These are phyloP conservation scores for Rutpela maculata DNA, from an alignment of 2,888 invertebrate species.

Conservation along the genomic window DNA sequence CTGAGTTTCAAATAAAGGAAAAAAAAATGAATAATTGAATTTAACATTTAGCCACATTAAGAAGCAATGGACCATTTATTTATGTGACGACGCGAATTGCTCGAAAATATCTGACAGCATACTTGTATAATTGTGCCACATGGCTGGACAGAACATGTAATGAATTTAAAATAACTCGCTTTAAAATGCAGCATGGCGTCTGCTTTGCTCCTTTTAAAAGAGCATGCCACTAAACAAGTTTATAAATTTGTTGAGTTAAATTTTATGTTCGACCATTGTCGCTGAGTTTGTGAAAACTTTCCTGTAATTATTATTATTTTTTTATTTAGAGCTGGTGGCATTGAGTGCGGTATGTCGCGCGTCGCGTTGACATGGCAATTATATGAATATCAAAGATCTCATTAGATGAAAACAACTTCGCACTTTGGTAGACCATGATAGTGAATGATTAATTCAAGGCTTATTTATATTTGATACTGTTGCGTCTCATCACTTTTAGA, in stretches of 20 bases:
- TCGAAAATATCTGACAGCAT: slow-evolving; percentile 43
- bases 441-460: too few relatives aligned
- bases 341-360: not conserved
- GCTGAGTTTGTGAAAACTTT: not conserved
- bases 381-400: too few relatives aligned
- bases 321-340: not conserved
- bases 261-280: slow-evolving; percentile 2
- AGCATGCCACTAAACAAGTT: slow-evolving; percentile 5
- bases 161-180: slow-evolving; percentile 46
- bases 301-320: not conserved
- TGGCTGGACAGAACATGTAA: slow-evolving; percentile 40
- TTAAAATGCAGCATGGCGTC: slow-evolving; percentile 20
- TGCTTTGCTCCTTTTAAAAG: slow-evolving; percentile 1
- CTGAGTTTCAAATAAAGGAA: slow-evolving; percentile 24
- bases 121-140: slow-evolving; percentile 44
- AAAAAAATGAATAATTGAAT: slow-evolving; percentile 30
- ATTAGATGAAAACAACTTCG: too few relatives aligned
- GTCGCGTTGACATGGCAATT: not conserved
- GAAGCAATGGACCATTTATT: slow-evolving; percentile 40
- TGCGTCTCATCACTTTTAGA: too few relatives aligned
- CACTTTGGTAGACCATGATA: too few relatives aligned
- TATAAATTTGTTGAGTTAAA: not conserved
- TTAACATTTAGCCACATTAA: slow-evolving; percentile 23
- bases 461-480: too few relatives aligned
- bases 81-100: slow-evolving; percentile 44